These are phyloP conservation scores for Rhorus exstirpatorius DNA, from an alignment of 2,888 invertebrate species.

Conservation along the genomic window DNA sequence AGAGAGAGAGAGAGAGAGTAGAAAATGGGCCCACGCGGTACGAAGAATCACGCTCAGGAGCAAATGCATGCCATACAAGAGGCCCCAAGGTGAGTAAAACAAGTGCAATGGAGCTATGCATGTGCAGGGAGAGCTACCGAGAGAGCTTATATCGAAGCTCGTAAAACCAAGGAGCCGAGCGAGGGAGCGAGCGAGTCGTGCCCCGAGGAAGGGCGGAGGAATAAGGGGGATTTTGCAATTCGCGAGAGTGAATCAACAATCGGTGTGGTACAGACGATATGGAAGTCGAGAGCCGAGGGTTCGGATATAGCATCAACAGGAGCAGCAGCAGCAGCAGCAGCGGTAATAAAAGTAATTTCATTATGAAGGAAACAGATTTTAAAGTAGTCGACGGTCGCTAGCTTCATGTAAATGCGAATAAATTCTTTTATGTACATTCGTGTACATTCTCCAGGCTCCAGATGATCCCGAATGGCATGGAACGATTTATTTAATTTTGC, in stretches of 20 bases:
- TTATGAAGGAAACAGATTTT: conserved; percentile 55
- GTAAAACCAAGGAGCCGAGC: conserved; percentile 61
- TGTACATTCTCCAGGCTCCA: too few relatives aligned
- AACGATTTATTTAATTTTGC: background rate
- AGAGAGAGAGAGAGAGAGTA: conserved; percentile 4
- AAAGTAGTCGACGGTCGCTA: conserved; percentile 35
- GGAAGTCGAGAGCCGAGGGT: conserved; percentile 41
- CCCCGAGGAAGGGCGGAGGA: background rate
- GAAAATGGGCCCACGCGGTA: conserved; percentile 39
- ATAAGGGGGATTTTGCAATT: conserved; percentile 39
- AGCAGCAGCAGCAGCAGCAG: conserved; percentile 48
- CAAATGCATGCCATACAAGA: conserved; percentile 14
- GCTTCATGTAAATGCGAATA: conserved; percentile 12
- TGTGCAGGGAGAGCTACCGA: conserved; percentile 3
- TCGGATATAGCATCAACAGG: conserved; percentile 46
- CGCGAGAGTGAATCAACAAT: conserved; percentile 64
- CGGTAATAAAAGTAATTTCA: conserved; percentile 61
- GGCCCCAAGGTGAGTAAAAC: conserved; percentile 56
- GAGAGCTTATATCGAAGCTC: conserved; percentile 58
- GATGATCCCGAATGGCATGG: background rate
- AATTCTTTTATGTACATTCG: conserved; percentile 15
- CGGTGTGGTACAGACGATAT: conserved; percentile 50
- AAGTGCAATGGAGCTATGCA: conserved; percentile 58
- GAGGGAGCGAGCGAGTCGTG: conserved; percentile 38
- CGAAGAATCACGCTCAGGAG: conserved; percentile 33